A percentile compares a stretch with the other conserved stretches of the same genome.
These are phyloP conservation scores for Oryzias celebensis DNA, from an alignment of 2,113 vertebrate genomes.

Conservation along the genomic window DNA sequence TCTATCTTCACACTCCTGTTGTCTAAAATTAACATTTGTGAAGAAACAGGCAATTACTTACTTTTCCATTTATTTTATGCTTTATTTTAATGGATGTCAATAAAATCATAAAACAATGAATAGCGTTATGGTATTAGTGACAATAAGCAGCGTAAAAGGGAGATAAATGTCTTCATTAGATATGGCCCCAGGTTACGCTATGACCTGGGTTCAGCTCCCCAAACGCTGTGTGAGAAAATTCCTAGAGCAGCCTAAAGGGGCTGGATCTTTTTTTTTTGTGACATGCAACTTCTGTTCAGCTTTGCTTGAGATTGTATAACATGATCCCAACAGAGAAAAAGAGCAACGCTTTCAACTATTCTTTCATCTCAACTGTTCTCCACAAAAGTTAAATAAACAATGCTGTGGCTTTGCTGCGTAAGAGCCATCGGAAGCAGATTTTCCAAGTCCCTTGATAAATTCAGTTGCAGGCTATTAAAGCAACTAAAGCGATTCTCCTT, in stretches of 20 bases:
- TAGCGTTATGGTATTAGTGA: constrained; percentile 22
- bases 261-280: constrained; percentile 49
- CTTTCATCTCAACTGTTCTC: constrained; percentile 20
- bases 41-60: too few species aligned
- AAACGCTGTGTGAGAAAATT: constrained; percentile 63
- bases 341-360: constrained; percentile 1
- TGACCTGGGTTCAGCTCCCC: constrained; percentile 65
- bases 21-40: too few species aligned
- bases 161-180: constrained; percentile 71
- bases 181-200: constrained; percentile 65
- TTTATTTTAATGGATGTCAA: constrained; percentile 36
- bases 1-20: constrained; percentile 19
- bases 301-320: constrained; percentile 9
- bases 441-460: constrained; percentile 49
- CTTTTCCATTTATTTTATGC: constrained; percentile 11
- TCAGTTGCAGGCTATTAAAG: constrained; percentile 59
- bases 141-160: constrained; percentile 32
- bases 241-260: constrained; percentile 59
- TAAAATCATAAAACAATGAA: background rate
- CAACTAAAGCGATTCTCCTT: constrained; percentile 61
- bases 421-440: constrained; percentile 42
- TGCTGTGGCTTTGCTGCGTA: background rate
- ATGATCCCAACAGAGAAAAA: background rate
- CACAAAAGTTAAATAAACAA: constrained; percentile 13
- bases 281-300: constrained; percentile 18